Base-by-base conservation (phyloP, 2,797 vertebrate species). In the Lepidocolaptes lacrymiger region DNA sequence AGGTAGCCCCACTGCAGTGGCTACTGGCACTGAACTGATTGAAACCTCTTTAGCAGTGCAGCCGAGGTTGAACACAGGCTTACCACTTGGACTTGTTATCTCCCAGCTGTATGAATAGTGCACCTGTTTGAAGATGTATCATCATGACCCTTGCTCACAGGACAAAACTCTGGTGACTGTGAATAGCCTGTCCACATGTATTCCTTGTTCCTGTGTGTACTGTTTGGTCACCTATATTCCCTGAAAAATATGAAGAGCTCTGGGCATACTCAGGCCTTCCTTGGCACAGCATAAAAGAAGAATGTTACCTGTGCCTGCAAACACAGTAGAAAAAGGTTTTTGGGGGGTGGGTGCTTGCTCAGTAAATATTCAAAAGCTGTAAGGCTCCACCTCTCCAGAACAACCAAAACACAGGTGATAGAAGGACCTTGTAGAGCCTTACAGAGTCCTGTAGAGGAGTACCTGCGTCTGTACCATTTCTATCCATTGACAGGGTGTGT, bases 321-420 rank as follows among this genome's bases (percentile, higher is more conserved):
- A 71, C 58, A 39, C 24, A 48, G 24, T 14, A 37, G 28, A 19
- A 10, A 66, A 41, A 6, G 18, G 14, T 41, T 71, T 71, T 34
- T 78, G 68, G 62, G 49, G 46, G 59, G 9, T 37, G 5, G 30
- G n/a, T 52, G 16, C n/a, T 18, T 44, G 58, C n/a, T 69, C 55
- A 59, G 14, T 26, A 11, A 69, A 54, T 9, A 48, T 52, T 46
- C 39, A 17, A 82, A 72, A 41, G 22, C 18, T 14, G 3, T 51
- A 36, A 68, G 66, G 14, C 44, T 74, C 27, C 10, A 9, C 9
- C 1, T 28, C 13, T 61, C 59, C 59, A 61, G 27, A 61, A 26
- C 51, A n/a, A 52, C 32, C 19, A 43, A 20, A 16, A 28, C 4
- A 32, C 0, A 0, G 27, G 22, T 32, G 12, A 22, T 2, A 52